Base-by-base conservation (phyloP, 2,888 invertebrate species). In the Sphaeridia pumilis region DNA sequence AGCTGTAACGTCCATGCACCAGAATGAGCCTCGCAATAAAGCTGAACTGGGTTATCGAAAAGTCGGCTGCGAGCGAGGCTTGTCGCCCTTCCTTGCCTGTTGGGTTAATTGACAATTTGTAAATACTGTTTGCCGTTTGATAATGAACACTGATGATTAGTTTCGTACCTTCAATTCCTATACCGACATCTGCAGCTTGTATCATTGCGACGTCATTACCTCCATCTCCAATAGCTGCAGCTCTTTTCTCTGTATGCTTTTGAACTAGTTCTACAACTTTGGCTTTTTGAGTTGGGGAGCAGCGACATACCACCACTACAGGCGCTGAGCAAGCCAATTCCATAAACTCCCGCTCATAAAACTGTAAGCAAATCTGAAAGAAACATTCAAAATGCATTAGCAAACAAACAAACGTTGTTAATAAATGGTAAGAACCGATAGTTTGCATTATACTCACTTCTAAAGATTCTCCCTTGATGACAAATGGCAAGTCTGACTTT, bases 51-150 rank as follows among this genome's bases (percentile, higher is more conserved):
- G 86, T 84, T 67, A 94, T 82, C 67, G 92, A 92, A 71, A 94
- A 97, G 73, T 97, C 97, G n/a, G 95, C 94, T 25, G 97, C 95
- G 54, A 97, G 75, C 35, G 93, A 90, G 1, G 95, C 90, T 68
- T 90, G 87, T 51, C 84, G 80, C 1, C 90, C 90, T 69, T 90
- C 90, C 34, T 84, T 63, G 10, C 61, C 64, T 63, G 35, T 27
- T 17, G 12, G 5, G 20, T 38, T 46, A n/a, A 27, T 14, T 14
- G 22, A 42, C 12, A 54, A 26, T 4, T 58, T 22, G 27, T 31
- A 43, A 46, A 44, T n/a, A 31, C 7, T 12, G 12, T 31, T 31
- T 12, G 34, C 46, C 20, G 14, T 28, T n/a, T 4, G n/a, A 14
- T 20, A 44, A 7, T 5, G 5, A 5, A 12, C 17, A 5, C 20